Conservation (phyloP, 2,797 vertebrate genomes). For the Chelidonichthys spinosus region DNA sequence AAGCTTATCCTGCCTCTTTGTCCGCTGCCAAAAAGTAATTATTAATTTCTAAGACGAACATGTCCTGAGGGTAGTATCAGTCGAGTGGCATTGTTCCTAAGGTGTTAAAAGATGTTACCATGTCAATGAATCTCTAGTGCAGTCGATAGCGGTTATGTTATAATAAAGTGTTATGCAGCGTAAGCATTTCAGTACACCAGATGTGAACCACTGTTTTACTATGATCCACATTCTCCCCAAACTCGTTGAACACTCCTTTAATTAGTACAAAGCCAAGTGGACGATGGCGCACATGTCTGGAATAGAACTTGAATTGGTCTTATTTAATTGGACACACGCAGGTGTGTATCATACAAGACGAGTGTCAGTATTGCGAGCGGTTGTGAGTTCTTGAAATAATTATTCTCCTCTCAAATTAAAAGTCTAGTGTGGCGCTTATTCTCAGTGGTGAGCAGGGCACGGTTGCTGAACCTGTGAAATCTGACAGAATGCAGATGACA, state of each 20-base stretch:
- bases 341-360: not conserved
- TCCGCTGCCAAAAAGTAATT: slow-evolving; percentile 23
- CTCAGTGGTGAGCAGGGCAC: slow-evolving; percentile 14
- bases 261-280: not conserved
- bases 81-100: not conserved
- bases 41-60: slow-evolving; percentile 20
- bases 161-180: not conserved
- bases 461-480: slow-evolving; percentile 25
- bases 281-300: not conserved
- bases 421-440: not conserved
- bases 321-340: not conserved
- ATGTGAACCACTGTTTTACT: slow-evolving; percentile 13
- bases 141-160: not conserved
- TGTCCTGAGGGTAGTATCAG: slow-evolving; percentile 2
- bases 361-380: not conserved
- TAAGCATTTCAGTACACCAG: not conserved
- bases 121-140: slow-evolving; percentile 3
- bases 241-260: not conserved
- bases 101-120: not conserved
- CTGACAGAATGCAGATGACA: slow-evolving; percentile 33
- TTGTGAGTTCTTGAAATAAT: slow-evolving; percentile 1
- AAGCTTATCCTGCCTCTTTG: slow-evolving; percentile 2
- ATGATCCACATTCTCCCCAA: not conserved
- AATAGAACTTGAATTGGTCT: slow-evolving; percentile 12
- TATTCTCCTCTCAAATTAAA: slow-evolving; percentile 6